A percentile compares a stretch with the other conserved stretches of the same genome.
Evolutionary conservation across 2,888 invertebrate genomes (phyloP).

Genomic region (Eupithecia centaureata): DNA sequence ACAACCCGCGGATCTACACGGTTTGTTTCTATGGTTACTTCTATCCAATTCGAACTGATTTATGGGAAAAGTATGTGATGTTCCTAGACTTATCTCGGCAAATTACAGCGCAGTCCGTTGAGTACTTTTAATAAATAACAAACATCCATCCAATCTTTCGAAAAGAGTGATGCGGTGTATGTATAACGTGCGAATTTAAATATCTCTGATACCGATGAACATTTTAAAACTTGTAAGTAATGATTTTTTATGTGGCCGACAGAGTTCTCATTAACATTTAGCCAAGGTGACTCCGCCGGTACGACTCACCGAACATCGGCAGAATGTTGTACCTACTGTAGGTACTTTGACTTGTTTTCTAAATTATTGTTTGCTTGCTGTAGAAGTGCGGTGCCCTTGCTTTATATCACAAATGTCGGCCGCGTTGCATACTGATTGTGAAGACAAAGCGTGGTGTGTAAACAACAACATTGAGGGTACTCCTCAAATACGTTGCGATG

Average conservation of each 20-base stretch:
- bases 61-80: too few relatives aligned
- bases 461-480: not conserved
- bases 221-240: slow-evolving; percentile 61
- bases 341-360: slow-evolving; percentile 58
- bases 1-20: not conserved
- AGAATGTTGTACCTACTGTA: slow-evolving; percentile 61
- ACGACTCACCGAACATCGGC: slow-evolving; percentile 79
- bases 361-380: slow-evolving; percentile 42
- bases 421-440: slow-evolving; percentile 33
- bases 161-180: not conserved
- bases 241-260: slow-evolving; percentile 67
- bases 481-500: not conserved
- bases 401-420: slow-evolving; percentile 38
- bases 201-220: slow-evolving; percentile 49
- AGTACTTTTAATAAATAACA: not conserved
- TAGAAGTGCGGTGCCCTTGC: slow-evolving; percentile 8
- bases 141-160: not conserved
- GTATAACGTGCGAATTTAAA: not conserved
- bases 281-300: slow-evolving; percentile 77
- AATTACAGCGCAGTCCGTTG: not conserved
- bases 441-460: slow-evolving; percentile 12
- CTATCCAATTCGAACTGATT: not conserved
- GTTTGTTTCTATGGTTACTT: not conserved
- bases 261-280: slow-evolving; percentile 79
- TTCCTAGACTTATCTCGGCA: not conserved